phyloP scores from a whole-genome alignment of 2,888 invertebrate genomes.

The Axea sp. region DNA sequence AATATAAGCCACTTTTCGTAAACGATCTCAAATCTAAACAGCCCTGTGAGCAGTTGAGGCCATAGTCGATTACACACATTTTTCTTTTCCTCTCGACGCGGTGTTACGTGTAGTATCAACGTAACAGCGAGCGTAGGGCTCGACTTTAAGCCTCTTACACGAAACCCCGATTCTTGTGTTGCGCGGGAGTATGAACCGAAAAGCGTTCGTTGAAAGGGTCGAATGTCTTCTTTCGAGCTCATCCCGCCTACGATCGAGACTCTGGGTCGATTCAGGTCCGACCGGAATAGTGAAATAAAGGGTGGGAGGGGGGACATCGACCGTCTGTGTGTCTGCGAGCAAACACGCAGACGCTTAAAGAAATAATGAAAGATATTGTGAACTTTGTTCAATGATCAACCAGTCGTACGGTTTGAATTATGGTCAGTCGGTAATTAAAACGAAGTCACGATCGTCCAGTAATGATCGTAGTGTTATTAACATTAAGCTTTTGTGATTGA shows the following conservation, averaged over 20 bases:
- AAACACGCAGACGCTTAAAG: slow-evolving; percentile 7
- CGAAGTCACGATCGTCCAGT: too few relatives aligned
- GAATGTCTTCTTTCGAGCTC: slow-evolving; percentile 41
- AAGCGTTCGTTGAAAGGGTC: slow-evolving; percentile 44
- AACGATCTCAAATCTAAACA: too few relatives aligned
- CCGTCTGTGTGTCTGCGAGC: slow-evolving; percentile 7
- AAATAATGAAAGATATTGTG: slow-evolving; percentile 1
- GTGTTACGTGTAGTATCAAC: slow-evolving; percentile 28
- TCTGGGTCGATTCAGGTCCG: slow-evolving; percentile 52
- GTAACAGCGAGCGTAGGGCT: slow-evolving; percentile 44
- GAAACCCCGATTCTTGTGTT: slow-evolving; percentile 51
- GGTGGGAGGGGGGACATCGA: slow-evolving; percentile 17
- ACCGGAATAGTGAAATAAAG: slow-evolving; percentile 46
- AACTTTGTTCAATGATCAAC: too few relatives aligned
- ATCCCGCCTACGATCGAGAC: slow-evolving; percentile 53
- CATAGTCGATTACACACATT: too few relatives aligned
- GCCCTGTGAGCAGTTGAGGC: too few relatives aligned
- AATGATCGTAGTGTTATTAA: too few relatives aligned
- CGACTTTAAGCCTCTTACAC: slow-evolving; percentile 52
- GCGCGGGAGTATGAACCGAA: slow-evolving; percentile 44
- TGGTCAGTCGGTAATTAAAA: too few relatives aligned
- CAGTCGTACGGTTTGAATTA: too few relatives aligned
- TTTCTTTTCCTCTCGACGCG: too few relatives aligned
- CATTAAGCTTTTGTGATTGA: too few relatives aligned
- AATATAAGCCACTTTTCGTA: too few relatives aligned